Evolutionary conservation across 1,140 invertebrate genomes (phyloP), one percentile per base, ranked within the genome.

Genomic region (Caenorhabditis latens): DNA sequence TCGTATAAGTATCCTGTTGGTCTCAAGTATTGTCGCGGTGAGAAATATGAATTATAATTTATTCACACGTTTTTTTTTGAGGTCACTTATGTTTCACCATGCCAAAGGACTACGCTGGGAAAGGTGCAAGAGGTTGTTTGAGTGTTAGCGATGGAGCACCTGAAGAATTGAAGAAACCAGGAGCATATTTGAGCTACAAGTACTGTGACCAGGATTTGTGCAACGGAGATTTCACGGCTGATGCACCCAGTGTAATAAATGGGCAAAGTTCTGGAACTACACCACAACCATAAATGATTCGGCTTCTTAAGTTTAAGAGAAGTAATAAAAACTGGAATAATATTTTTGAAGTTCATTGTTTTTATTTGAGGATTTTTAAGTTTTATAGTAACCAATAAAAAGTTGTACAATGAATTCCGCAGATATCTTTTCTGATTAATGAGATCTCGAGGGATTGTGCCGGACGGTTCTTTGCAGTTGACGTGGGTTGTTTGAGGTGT

Each of bases 61-160:
- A n/a, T 19, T 6, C 55, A 16, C 6, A 58, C 13, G 6, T 58
- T n/a, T 58, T 58, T n/a, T 43, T 71, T 43, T 71, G 6, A 71
- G 65, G 65, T 71, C 65, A 71, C 42, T 8, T 71, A 19, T 71
- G 65, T 19, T 71, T 19, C 32, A 19, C 0, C 4, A 9, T 16
- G 65, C 11, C 9, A 5, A 4, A 14, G 4, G 42, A 71, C 46
- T 71, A 71, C 8, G 16, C 46, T 2, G 42, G 40, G 4, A 19
- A 8, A 14, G 19, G 16, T 5, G 13, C 3, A 11, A 63, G 65
- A 71, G 65, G 65, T 5, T 71, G 65, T 46, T 19, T 71, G 0
- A 71, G 42, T 46, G 65, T 71, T 71, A 43, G 40, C 8, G 65
- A 71, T 46, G 42, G 42, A 32, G 65, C 40, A 19, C 65, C 65